These are phyloP conservation scores for Nomia melanderi DNA, from an alignment of 1,140 invertebrate species.

Conservation along the genomic window DNA sequence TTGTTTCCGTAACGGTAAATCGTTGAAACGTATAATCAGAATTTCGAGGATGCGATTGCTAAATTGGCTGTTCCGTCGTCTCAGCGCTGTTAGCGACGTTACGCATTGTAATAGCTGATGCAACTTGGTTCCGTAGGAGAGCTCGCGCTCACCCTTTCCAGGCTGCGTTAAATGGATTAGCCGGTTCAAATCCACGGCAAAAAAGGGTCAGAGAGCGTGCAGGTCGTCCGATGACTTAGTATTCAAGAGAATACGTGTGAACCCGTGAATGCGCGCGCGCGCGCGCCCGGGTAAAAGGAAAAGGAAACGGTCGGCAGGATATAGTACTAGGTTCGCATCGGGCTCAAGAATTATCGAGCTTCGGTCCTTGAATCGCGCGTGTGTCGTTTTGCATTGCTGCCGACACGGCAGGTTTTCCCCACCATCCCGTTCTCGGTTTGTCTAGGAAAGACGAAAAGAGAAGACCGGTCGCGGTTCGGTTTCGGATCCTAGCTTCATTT, in stretches of 20 bases:
- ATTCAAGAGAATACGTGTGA: neutral
- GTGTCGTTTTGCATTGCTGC: conserved; percentile 35
- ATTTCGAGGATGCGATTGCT: neutral
- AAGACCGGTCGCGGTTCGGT: neutral
- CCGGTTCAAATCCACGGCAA: neutral
- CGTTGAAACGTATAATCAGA: neutral
- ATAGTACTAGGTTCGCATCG: conserved; percentile 2
- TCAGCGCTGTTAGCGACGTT: too few species aligned
- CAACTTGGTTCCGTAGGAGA: neutral
- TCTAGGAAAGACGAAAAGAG: conserved; percentile 32
- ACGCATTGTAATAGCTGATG: neutral
- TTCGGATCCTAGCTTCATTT: conserved; percentile 38
- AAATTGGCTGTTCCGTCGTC: too few species aligned
- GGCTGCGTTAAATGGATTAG: neutral
- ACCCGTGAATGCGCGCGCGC: neutral
- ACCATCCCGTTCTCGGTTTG: neutral
- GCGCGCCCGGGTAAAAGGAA: neutral
- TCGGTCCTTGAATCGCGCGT: conserved; percentile 23
- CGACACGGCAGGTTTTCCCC: conserved; percentile 28
- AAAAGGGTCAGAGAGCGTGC: neutral
- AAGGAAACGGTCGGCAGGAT: neutral
- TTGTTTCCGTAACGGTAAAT: too few species aligned
- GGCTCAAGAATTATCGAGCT: conserved; percentile 23
- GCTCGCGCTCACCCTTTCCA: neutral
- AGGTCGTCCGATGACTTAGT: neutral